Percentiles rank a stretch among this genome's conserved stretches.
These are phyloP conservation scores for Standfussiana lucernea DNA, from an alignment of 2,888 invertebrate genomes.

Conservation along the genomic window DNA sequence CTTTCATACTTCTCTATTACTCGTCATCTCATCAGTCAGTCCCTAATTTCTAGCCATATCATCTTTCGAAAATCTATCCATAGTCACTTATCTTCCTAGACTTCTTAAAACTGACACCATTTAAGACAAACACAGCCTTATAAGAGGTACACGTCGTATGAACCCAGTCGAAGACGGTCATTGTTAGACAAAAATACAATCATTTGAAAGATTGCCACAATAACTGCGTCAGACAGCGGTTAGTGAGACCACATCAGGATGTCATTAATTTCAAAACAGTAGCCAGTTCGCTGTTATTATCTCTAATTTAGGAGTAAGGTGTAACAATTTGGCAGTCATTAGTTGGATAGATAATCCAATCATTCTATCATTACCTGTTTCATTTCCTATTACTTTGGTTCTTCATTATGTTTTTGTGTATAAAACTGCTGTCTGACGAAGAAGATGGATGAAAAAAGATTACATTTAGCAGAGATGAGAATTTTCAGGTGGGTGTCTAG, in stretches of 20 bases:
- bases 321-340: conserved; percentile 29
- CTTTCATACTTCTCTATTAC: too few relatives aligned
- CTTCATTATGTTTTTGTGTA: background rate
- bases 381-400: conserved; percentile 1
- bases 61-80: background rate
- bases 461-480: too few relatives aligned
- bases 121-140: background rate
- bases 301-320: conserved; percentile 23
- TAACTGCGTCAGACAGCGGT: conserved; percentile 10
- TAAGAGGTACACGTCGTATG: background rate
- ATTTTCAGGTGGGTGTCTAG: too few relatives aligned
- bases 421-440: background rate
- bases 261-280: conserved; percentile 12
- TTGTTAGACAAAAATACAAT: conserved; percentile 14
- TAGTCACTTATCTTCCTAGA: background rate
- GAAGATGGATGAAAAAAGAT: too few relatives aligned
- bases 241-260: background rate
- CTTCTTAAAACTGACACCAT: background rate
- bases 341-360: background rate
- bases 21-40: too few relatives aligned
- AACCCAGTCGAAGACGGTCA: background rate
- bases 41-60: too few relatives aligned
- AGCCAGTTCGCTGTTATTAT: conserved; percentile 7
- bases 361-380: background rate
- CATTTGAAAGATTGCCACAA: conserved; percentile 21